Base-by-base conservation (phyloP, 53 echinoderm and acorn worm species). In the Luidia sarsii region DNA sequence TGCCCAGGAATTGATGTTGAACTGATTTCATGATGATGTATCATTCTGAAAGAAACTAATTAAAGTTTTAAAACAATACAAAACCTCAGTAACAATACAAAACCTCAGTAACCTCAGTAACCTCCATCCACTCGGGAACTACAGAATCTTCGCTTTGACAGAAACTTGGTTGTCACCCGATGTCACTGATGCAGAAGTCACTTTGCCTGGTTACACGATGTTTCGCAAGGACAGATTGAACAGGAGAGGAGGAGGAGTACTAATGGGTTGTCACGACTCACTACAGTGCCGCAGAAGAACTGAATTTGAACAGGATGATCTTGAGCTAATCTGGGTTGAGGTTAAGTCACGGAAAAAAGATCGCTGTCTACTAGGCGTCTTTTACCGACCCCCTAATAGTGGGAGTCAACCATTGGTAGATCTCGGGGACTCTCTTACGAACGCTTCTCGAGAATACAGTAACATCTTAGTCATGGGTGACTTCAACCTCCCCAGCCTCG, bases 151-250 rank as follows among this genome's bases (percentile, higher is more conserved):
- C 22, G 80, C 80, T 16, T 39, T 80, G 35, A 80, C 65, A 19
- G 80, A 65, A 64, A 80, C 80, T 34, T 80, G 80, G 80, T 38
- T 80, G 65, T 34, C 64, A 49, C 18, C 50, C 34, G 50, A 80
- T 31, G 65, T 80, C 8, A 8, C 23, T 21, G 65, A 80, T 64
- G 65, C 65, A 33, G 80, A 65, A 65, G 33, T 80, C 7, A 49
- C 80, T 32, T 43, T 64, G 9, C 65, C 80, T 34, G 80, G 25
- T 13, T 80, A 38, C 39, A 11, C 41, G 6, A 41, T 41, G 6
- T 41, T 41, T 41, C 41, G 41, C 41, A 41, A 41, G 41, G 41
- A 80, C 39, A 64, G 64, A 50, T 50, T 48, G 53, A 65, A 80
- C 24, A 64, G 53, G 20, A 64, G 65, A 50, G 80, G 80, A 7